A percentile compares a stretch with the other conserved stretches of the same genome.
phyloP scores from a whole-genome alignment of 2,797 vertebrate species.

The Chaetophractus vellerosus region DNA sequence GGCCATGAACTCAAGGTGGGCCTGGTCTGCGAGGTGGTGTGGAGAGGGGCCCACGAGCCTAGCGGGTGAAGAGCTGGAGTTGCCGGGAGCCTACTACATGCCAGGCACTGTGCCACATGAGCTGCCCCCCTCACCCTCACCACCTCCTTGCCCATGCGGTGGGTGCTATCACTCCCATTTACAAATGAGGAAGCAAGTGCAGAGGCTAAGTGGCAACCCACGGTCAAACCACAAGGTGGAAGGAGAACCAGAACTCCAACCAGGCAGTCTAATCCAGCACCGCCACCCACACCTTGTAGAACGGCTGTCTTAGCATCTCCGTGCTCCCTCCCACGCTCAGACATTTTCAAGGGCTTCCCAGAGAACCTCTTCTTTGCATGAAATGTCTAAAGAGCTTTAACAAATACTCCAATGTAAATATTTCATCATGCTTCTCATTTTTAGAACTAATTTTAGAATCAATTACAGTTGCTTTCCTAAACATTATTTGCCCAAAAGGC shows the following conservation, averaged over 20 bases:
- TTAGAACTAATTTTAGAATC: not conserved
- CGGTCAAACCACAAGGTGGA: not conserved
- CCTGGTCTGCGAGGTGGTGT: too few relatives aligned
- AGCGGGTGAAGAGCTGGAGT: not conserved
- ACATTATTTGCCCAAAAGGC: not conserved
- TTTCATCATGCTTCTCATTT: slow-evolving; percentile 25
- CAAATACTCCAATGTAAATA: slow-evolving; percentile 9
- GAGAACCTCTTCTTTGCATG: not conserved
- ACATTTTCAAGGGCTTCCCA: not conserved
- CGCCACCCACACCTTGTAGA: not conserved
- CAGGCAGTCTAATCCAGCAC: not conserved
- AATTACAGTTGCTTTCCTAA: not conserved
- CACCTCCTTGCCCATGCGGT: not conserved
- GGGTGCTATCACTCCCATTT: not conserved
- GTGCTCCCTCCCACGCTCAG: not conserved
- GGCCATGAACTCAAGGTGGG: not conserved
- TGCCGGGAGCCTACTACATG: not conserved
- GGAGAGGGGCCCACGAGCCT: not conserved
- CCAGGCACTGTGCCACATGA: not conserved
- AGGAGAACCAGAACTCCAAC: not conserved
- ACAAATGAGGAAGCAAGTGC: not conserved
- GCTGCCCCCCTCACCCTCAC: not conserved
- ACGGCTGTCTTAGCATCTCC: not conserved
- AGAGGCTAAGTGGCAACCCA: not conserved
- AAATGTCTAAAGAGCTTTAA: slow-evolving; percentile 17